Conservation (phyloP, 2,113 vertebrate species). For the Columbina picui region DNA sequence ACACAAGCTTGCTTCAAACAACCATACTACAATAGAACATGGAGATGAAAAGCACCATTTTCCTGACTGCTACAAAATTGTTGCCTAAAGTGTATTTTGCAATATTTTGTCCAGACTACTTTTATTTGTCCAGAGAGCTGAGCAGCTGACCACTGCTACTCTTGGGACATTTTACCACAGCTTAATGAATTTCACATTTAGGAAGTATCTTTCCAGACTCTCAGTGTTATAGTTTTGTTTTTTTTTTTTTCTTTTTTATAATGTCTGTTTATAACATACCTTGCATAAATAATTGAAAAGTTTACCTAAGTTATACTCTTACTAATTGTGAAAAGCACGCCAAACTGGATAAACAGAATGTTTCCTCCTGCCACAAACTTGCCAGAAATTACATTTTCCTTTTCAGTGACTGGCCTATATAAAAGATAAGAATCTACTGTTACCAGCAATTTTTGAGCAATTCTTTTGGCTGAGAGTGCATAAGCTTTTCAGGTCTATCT, state of each 20-base stretch:
- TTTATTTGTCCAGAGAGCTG: neutral
- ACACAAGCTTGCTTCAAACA: neutral
- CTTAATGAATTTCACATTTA: neutral
- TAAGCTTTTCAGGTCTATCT: neutral
- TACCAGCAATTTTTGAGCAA: neutral
- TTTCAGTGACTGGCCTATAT: neutral
- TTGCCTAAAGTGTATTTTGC: conserved; percentile 14
- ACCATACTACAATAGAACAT: neutral
- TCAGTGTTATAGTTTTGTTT: neutral
- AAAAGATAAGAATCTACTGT: neutral
- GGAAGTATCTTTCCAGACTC: conserved; percentile 5
- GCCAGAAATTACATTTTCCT: neutral
- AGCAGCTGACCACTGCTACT: neutral
- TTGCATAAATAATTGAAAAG: neutral
- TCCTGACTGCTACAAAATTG: neutral
- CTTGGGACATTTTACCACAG: neutral
- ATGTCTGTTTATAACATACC: neutral
- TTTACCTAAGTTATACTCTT: neutral
- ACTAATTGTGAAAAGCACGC: neutral
- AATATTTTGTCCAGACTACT: neutral
- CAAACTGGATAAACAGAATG: neutral
- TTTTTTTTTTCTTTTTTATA: neutral
- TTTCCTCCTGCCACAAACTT: neutral
- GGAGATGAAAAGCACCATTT: neutral
- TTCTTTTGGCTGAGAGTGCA: neutral